phyloP scores from a whole-genome alignment of 2,797 vertebrate species.

The Heliangelus exortis region DNA sequence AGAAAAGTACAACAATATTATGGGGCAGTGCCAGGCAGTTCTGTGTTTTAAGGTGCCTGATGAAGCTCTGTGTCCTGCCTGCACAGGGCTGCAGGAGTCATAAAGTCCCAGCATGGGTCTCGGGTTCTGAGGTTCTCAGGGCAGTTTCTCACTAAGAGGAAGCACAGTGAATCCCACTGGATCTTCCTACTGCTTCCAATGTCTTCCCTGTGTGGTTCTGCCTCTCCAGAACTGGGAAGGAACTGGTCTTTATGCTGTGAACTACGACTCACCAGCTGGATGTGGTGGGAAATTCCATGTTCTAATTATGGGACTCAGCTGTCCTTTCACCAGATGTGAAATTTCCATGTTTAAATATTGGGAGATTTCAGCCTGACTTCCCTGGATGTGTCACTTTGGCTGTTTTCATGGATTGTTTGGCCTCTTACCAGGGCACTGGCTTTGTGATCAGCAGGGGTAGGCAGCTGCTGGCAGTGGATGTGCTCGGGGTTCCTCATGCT shows the following conservation, averaged over 20 bases:
- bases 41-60: background rate
- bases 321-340: background rate
- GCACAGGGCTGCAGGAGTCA: background rate
- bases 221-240: background rate
- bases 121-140: background rate
- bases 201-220: rapidly evolving
- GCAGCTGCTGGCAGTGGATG: background rate
- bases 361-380: background rate
- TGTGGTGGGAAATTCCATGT: background rate
- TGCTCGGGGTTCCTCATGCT: background rate
- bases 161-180: background rate
- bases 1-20: background rate
- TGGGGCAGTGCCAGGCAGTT: background rate
- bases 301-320: background rate
- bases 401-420: background rate
- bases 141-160: background rate
- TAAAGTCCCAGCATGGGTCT: rapidly evolving
- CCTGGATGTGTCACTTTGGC: background rate
- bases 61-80: background rate
- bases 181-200: background rate
- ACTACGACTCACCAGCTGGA: background rate
- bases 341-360: background rate
- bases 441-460: background rate
- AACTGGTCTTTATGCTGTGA: background rate
- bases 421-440: background rate